Evolutionary conservation across 2,113 vertebrate genomes (phyloP), one percentile per base, ranked within the genome.

Genomic region (Candoia aspera): DNA sequence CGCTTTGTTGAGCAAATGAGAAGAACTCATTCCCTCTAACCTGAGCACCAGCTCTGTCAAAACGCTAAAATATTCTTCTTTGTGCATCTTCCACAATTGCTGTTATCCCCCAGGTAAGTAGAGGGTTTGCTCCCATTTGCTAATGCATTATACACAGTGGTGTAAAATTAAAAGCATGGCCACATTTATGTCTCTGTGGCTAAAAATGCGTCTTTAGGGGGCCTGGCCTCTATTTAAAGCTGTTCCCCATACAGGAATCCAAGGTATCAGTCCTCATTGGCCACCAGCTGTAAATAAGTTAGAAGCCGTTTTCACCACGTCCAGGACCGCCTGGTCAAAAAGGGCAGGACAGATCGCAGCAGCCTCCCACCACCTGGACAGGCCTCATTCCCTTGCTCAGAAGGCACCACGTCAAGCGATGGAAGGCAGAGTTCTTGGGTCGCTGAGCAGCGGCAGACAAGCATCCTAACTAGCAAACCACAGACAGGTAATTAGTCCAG

Each of bases 371-470:
- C 6, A 98, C 96, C 85, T 96, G 95, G 62, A 99, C 98, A 0
- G 98, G 98, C 54, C 98, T 97, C 37, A 98, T 97, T 9, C 98
- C 98, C 64, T 97, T 97, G 94, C 96, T 96, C 62, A 98, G 94
- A 8, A 99, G 97, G 4, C 96, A 96, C 84, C 97, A 94, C 87
- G 97, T 98, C 94, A 98, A 97, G 89, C 97, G 98, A 93, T 97
- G 97, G 37, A 98, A 91, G 53, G 97, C 92, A 0, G 98, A 98
- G 26, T 98, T 97, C 94, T 97, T 97, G 3, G 97, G 97, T 21
- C 58, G 90, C 86, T 97, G 97, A 24, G 94, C n/a, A 1, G 94
- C 96, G 3, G 93, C 86, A 84, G 96, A 94, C 89, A 96, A 95
- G 86, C 94, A 93, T 95, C 97, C 93, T 94, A 94, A 49, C 83